phyloP scores from a whole-genome alignment of 2,888 invertebrate genomes.

The Marronus borbonicus region DNA sequence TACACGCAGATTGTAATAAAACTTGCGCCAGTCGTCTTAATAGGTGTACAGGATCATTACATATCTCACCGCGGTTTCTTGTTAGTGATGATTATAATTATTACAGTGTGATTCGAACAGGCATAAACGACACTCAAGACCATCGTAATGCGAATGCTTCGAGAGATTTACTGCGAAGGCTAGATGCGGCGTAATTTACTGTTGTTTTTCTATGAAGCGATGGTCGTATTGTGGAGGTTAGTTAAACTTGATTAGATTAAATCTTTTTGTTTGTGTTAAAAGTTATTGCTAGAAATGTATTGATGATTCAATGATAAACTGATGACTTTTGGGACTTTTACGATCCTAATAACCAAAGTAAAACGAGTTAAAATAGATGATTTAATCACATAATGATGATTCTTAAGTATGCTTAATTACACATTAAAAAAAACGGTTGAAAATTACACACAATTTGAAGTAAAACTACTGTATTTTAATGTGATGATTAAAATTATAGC shows the following conservation, averaged over 20 bases:
- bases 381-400: too few species aligned
- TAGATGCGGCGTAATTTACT: neutral
- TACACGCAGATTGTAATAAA: conserved; percentile 16
- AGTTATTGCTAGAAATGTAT: too few species aligned
- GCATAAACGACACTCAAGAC: conserved; percentile 37
- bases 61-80: conserved; percentile 42
- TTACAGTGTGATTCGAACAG: conserved; percentile 37
- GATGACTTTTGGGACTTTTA: too few species aligned
- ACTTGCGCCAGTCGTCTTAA: conserved; percentile 15
- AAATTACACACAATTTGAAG: too few species aligned
- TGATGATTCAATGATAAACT: too few species aligned
- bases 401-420: too few species aligned
- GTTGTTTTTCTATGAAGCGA: neutral
- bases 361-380: too few species aligned
- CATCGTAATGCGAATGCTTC: conserved; percentile 41
- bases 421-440: too few species aligned
- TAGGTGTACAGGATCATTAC: conserved; percentile 27
- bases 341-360: too few species aligned
- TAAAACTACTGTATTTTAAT: too few species aligned
- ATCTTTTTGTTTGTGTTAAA: too few species aligned
- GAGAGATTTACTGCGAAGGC: conserved; percentile 4
- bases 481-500: too few species aligned
- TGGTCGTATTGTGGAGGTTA: neutral
- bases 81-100: conserved; percentile 48
- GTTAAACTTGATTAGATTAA: neutral